These are phyloP conservation scores for Mylabris sibirica DNA, from an alignment of 2,888 invertebrate genomes.

Conservation along the genomic window DNA sequence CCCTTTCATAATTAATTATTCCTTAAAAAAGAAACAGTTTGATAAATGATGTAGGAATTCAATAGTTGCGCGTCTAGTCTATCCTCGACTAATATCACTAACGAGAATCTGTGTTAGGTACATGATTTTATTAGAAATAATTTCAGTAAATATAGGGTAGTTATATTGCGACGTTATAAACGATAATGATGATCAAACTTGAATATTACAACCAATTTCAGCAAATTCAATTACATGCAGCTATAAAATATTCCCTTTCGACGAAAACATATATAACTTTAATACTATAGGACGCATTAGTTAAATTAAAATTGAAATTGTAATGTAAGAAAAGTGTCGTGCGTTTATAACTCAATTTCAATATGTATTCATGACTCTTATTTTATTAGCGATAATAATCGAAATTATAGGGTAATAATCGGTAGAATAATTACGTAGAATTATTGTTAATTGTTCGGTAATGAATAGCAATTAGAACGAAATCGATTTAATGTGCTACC, in stretches of 20 bases:
- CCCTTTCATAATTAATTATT: neutral
- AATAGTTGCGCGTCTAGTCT: neutral
- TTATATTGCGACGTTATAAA: neutral
- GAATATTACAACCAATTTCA: neutral
- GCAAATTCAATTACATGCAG: neutral
- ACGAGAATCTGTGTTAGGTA: constrained; percentile 9
- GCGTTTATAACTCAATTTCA: neutral
- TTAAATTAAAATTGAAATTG: neutral
- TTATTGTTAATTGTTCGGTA: neutral
- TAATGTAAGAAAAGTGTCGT: neutral
- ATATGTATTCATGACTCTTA: too few species aligned
- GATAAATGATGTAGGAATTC: neutral
- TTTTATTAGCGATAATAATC: neutral
- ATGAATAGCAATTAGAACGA: neutral
- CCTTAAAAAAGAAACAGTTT: neutral
- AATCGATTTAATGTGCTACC: neutral
- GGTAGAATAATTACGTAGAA: neutral
- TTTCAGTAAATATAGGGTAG: neutral
- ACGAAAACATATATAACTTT: neutral
- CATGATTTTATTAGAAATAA: neutral
- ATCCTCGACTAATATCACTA: neutral
- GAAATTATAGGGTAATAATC: neutral
- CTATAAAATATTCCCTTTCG: neutral
- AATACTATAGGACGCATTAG: neutral
- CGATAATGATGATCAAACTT: neutral